These are phyloP conservation scores for Trissolcus japonicus DNA, from an alignment of 2,888 invertebrate species.

Conservation along the genomic window DNA sequence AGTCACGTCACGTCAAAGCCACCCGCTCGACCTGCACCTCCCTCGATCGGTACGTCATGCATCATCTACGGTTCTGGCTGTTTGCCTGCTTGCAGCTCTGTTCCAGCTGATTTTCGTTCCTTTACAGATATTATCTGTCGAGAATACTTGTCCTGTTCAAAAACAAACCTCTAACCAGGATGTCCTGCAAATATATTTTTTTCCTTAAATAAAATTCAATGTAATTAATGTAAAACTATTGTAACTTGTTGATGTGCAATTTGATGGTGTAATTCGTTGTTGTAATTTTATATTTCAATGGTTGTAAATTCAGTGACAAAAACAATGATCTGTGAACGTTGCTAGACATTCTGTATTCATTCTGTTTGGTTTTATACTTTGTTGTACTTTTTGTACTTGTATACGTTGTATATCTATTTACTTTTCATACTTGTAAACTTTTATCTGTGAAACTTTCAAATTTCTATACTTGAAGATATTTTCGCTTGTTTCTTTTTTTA, in stretches of 20 bases:
- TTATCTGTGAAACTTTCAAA: too few relatives aligned
- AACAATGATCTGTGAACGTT: too few relatives aligned
- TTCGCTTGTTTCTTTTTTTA: not conserved
- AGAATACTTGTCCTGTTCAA: too few relatives aligned
- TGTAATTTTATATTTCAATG: not conserved
- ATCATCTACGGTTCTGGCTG: conserved; percentile 58
- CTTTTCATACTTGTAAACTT: conserved; percentile 5
- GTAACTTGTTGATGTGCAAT: too few relatives aligned
- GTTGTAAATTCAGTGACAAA: not conserved
- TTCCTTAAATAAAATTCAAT: too few relatives aligned
- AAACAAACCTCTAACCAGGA: too few relatives aligned
- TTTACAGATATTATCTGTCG: not conserved
- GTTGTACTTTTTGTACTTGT: too few relatives aligned
- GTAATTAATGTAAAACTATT: not conserved
- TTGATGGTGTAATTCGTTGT: not conserved
- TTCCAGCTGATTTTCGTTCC: conserved; percentile 11
- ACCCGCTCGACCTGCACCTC: conserved; percentile 75
- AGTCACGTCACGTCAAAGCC: conserved; percentile 73
- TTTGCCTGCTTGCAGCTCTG: conserved; percentile 45
- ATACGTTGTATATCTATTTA: too few relatives aligned
- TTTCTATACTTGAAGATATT: not conserved
- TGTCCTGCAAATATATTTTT: too few relatives aligned
- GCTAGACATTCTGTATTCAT: too few relatives aligned
- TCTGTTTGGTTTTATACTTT: too few relatives aligned
- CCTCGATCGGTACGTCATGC: conserved; percentile 73